Base-by-base conservation (phyloP, 2,797 vertebrate species). In the Chiropotes sagulatus region DNA sequence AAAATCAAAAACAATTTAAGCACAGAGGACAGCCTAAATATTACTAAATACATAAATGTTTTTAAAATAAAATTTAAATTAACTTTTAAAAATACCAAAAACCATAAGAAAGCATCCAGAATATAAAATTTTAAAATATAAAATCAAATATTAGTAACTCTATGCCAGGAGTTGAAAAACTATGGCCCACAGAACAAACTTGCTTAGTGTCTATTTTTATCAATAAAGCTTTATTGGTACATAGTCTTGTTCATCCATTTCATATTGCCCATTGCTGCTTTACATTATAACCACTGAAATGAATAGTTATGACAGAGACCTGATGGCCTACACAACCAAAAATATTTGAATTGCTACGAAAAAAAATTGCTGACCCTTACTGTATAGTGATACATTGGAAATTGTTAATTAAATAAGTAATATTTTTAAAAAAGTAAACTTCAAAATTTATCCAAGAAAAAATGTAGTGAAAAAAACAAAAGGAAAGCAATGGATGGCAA, bases 61-160 rank as follows among this genome's bases (percentile, higher is more conserved):
- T 19, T 78, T 30, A 44, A 92, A 86, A 36, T 3, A 54, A 64
- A 64, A 50, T 48, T 58, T 75, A 81, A 33, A 20, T 28, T 85
- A 67, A 64, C 22, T 64, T 41, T 14, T 79, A 64, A 86, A 78
- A 88, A 78, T 81, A n/a, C 15, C 28, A 80, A 70, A 84, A 76
- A 46, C 72, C 61, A 39, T 52, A 58, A 28, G 20, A 76, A 81
- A 83, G 36, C 36, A 82, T 7, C 76, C 20, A 90, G 44, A 82
- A 28, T 41, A 26, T 72, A 22, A 36, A 3, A 17, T 13, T 26
- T 84, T 70, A 6, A 44, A 58, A 58, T 81, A 5, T 67, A 48
- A 75, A 93, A 50, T 54, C 8, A 36, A 28, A 54, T n/a, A 46
- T 13, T 26, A 92, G 39, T 33, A 57, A 75, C 20, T 19, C 5